Percentiles rank a stretch among this genome's conserved stretches.
Evolutionary conservation across 2,888 invertebrate species (phyloP).

Genomic region (Parnassius orleans): DNA sequence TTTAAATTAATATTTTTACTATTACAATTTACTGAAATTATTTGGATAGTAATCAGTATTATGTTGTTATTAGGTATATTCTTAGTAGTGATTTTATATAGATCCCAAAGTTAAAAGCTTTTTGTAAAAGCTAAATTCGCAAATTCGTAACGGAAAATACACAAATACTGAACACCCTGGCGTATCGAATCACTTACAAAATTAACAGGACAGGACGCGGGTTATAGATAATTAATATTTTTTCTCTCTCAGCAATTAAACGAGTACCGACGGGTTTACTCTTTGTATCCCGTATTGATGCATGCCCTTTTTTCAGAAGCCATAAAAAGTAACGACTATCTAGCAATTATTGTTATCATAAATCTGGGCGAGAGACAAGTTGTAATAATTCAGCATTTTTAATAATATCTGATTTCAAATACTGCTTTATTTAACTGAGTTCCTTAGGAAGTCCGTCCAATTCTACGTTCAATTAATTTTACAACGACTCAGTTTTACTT

Average conservation of each 20-base stretch:
- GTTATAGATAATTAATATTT: conserved; percentile 41
- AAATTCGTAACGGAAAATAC: conserved; percentile 20
- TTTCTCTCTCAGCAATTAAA: conserved; percentile 59
- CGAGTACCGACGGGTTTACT: conserved; percentile 52
- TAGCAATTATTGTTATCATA: conserved; percentile 63
- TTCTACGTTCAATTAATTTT: conserved; percentile 23
- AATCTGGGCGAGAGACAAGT: conserved; percentile 52
- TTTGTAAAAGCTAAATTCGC: no score
- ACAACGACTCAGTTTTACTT: conserved; percentile 13
- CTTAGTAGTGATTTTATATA: no score
- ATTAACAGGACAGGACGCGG: conserved; percentile 53
- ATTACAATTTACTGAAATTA: no score
- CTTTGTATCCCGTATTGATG: conserved; percentile 66
- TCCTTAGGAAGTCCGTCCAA: neutral
- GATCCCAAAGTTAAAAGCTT: no score
- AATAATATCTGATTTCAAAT: conserved; percentile 3
- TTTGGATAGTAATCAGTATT: no score
- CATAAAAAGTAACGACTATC: conserved; percentile 74
- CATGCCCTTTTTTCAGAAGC: conserved; percentile 65
- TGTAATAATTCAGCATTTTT: conserved; percentile 50
- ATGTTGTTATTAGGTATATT: no score
- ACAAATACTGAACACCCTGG: conserved; percentile 44
- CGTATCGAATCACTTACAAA: conserved; percentile 58
- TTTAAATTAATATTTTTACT: conserved; percentile 10
- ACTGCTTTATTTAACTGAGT: neutral